Conservation (phyloP, 2,797 vertebrate species). For the Distichodus sexfasciatus region DNA sequence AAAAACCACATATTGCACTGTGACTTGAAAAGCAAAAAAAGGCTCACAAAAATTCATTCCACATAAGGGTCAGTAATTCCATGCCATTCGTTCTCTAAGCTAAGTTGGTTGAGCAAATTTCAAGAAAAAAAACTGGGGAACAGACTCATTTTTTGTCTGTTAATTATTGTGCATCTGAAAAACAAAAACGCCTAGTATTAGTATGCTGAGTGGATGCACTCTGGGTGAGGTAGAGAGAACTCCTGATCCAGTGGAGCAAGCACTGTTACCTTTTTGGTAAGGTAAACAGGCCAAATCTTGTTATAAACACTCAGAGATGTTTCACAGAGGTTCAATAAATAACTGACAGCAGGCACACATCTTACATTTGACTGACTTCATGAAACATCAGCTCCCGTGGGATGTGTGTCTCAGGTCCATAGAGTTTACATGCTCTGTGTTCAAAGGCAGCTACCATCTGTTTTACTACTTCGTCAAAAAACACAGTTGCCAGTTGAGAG, state of each 20-base stretch:
- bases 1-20: no score
- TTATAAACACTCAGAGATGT: conserved; percentile 46
- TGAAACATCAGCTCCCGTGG: conserved; percentile 94
- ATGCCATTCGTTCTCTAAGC: no score
- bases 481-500: conserved; percentile 90
- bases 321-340: background rate
- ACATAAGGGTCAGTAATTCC: no score
- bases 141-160: no score
- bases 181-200: background rate
- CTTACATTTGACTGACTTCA: conserved; percentile 90
- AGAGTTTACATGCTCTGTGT: conserved; percentile 80
- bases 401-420: conserved; percentile 88
- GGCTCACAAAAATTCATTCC: no score
- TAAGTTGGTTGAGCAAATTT: no score
- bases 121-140: no score
- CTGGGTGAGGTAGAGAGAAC: conserved; percentile 9
- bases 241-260: background rate
- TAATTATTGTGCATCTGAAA: background rate
- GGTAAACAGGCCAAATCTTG: background rate
- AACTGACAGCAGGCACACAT: background rate
- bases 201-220: background rate
- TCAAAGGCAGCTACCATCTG: conserved; percentile 93
- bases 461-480: conserved; percentile 96
- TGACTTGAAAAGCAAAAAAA: no score
- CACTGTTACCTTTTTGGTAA: background rate